phyloP scores from a whole-genome alignment of 2,888 invertebrate genomes.

The Asteroscopus sphinx region DNA sequence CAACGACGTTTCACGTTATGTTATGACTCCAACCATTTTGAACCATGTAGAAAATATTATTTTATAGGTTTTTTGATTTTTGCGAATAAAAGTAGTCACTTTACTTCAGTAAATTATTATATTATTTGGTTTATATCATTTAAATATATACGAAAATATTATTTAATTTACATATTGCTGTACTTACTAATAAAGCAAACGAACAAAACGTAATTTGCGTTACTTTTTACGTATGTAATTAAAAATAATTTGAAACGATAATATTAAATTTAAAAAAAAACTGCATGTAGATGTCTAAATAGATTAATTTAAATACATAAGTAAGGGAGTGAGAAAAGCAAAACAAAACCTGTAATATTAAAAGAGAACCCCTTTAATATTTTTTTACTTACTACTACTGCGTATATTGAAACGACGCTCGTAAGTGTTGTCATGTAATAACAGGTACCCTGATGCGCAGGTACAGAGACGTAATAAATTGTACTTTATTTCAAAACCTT shows the following conservation, averaged over 20 bases:
- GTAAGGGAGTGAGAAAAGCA: no score
- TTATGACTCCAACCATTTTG: slow-evolving; percentile 25
- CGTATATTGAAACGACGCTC: background rate
- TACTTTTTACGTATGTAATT: background rate
- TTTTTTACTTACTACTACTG: background rate
- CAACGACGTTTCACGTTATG: slow-evolving; percentile 60
- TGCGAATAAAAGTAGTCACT: no score
- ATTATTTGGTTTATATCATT: no score
- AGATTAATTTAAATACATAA: no score
- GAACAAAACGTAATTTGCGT: slow-evolving; percentile 37
- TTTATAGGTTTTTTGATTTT: background rate
- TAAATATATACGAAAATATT: no score
- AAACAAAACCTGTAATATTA: no score
- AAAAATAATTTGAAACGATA: background rate
- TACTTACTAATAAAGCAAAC: background rate
- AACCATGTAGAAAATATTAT: background rate
- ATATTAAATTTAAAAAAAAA: background rate
- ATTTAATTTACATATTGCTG: background rate
- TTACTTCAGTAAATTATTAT: no score
- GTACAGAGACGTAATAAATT: no score
- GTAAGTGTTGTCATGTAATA: background rate
- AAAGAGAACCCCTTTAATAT: no score
- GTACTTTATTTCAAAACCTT: no score
- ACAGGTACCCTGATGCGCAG: background rate
- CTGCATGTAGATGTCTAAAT: background rate